Evolutionary conservation across 2,888 invertebrate species (phyloP).

Genomic region (Watsonalla binaria): DNA sequence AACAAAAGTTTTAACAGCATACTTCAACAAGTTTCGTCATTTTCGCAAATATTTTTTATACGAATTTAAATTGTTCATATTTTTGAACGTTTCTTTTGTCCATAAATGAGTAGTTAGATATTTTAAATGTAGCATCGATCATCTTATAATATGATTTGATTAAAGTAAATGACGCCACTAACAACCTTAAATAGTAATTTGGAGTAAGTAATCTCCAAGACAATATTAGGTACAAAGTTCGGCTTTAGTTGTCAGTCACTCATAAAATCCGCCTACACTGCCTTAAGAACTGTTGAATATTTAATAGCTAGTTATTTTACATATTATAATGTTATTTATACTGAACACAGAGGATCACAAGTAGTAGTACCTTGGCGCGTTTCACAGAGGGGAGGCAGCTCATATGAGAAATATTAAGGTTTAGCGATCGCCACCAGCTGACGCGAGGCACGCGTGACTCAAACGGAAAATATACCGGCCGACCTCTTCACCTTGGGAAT

Average conservation of each 20-base stretch:
- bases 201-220: background rate
- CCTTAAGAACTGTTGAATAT: constrained; percentile 19
- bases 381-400: constrained; percentile 39
- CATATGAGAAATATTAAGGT: constrained; percentile 67
- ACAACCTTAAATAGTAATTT: no score
- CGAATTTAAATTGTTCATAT: no score
- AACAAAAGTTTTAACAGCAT: no score
- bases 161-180: no score
- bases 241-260: background rate
- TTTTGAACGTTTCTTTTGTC: no score
- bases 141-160: no score
- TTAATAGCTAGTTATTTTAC: constrained; percentile 24
- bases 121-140: no score
- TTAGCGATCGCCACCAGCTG: constrained; percentile 66
- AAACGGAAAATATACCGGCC: constrained; percentile 40
- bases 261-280: background rate
- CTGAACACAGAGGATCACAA: constrained; percentile 26
- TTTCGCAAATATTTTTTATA: no score
- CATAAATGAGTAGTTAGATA: no score
- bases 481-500: constrained; percentile 45
- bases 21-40: no score
- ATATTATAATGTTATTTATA: constrained; percentile 21
- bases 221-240: background rate
- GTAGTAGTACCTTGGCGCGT: constrained; percentile 34
- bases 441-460: constrained; percentile 55